These are phyloP conservation scores for Anastrepha obliqua DNA, from an alignment of 1,140 invertebrate genomes.

Conservation along the genomic window DNA sequence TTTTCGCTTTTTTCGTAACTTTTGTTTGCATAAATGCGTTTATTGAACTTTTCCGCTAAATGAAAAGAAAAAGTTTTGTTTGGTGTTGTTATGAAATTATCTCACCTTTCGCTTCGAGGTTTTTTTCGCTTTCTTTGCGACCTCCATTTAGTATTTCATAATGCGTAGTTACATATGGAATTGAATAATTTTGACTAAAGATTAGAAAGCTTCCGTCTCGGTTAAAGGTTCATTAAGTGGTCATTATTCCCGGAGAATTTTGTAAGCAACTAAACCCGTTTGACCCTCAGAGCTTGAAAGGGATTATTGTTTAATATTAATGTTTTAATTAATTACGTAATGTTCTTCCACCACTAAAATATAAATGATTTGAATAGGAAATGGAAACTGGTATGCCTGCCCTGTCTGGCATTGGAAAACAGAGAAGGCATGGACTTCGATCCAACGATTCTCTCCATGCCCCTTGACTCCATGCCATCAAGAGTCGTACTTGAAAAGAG, in stretches of 20 bases:
- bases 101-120: not conserved
- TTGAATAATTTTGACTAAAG: not conserved
- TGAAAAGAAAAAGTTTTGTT: not conserved
- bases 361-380: too few relatives aligned
- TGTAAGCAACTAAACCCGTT: not conserved
- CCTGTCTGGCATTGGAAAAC: too few relatives aligned
- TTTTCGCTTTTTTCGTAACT: not conserved
- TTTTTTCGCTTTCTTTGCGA: not conserved
- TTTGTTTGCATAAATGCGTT: not conserved
- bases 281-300: not conserved
- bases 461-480: too few relatives aligned
- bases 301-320: too few relatives aligned
- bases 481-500: too few relatives aligned
- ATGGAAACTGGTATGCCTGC: too few relatives aligned
- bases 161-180: not conserved
- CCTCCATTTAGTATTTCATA: not conserved
- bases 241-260: not conserved
- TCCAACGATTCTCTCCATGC: too few relatives aligned
- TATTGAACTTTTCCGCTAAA: not conserved
- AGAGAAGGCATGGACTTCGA: too few relatives aligned
- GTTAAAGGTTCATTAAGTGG: not conserved
- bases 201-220: not conserved
- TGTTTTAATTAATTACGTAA: too few relatives aligned
- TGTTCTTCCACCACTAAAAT: too few relatives aligned
- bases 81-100: not conserved